phyloP scores from a whole-genome alignment of 2,797 vertebrate species.

The Sarcophilus harrisii region DNA sequence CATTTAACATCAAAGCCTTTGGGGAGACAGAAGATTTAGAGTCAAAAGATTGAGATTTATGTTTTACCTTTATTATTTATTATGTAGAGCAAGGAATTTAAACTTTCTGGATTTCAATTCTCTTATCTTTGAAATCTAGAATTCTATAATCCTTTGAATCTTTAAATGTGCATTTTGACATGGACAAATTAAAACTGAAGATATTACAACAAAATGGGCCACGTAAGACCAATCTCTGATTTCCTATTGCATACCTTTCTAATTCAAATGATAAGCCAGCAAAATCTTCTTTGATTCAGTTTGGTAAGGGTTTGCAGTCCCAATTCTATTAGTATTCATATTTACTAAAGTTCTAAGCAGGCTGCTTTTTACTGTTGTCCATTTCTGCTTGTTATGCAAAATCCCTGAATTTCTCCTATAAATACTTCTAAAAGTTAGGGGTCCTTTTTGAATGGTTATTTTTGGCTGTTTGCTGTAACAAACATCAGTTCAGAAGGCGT shows the following conservation, averaged over 20 bases:
- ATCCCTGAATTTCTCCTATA: constrained; percentile 42
- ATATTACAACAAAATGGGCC: not conserved
- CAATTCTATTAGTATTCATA: not conserved
- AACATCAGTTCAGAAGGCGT: constrained; percentile 34
- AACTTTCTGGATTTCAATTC: not conserved
- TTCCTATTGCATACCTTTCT: not conserved
- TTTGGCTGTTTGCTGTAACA: not conserved
- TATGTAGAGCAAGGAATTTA: not conserved
- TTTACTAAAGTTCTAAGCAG: constrained; percentile 2
- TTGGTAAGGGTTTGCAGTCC: not conserved
- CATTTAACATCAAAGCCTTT: not conserved
- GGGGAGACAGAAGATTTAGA: not conserved
- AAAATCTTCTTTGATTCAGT: not conserved
- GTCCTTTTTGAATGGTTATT: constrained; percentile 12
- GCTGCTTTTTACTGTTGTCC: not conserved
- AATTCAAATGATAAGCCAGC: not conserved
- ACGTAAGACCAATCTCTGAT: not conserved
- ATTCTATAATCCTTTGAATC: not conserved
- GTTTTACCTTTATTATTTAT: not conserved
- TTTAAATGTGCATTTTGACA: not conserved
- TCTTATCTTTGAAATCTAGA: not conserved
- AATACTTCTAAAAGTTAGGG: constrained; percentile 44
- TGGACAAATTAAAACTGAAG: not conserved
- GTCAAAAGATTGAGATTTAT: not conserved
- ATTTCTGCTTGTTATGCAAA: not conserved